Evolutionary conservation across 2,113 vertebrate genomes (phyloP).

Genomic region (Equus przewalskii): DNA sequence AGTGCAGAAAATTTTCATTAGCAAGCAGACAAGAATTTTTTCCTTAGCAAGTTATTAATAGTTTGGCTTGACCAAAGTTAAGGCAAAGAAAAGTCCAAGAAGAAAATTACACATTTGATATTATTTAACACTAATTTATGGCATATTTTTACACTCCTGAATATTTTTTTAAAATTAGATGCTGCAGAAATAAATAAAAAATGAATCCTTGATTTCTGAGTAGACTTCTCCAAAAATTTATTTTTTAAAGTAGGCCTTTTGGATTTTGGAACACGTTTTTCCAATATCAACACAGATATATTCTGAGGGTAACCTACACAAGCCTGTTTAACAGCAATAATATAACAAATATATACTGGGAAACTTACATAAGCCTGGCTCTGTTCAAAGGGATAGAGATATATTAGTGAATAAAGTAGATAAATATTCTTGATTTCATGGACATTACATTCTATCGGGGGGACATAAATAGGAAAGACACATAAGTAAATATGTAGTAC

Average conservation of each 20-base stretch:
- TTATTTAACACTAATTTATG: conserved; percentile 40
- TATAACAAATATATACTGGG: neutral
- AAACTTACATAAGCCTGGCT: neutral
- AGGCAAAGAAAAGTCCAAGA: neutral
- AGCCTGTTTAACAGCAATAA: neutral
- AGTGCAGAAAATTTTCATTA: neutral
- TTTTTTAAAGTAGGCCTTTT: neutral
- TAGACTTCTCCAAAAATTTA: neutral
- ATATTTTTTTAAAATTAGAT: neutral
- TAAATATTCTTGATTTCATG: neutral
- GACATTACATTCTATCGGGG: neutral
- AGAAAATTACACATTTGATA: conserved; percentile 2
- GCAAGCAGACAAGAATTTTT: neutral
- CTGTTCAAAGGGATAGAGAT: neutral
- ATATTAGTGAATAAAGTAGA: neutral
- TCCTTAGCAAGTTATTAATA: conserved; percentile 14
- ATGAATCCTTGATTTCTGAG: neutral
- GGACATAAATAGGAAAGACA: neutral
- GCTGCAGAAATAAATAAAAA: conserved; percentile 24
- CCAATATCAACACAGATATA: neutral
- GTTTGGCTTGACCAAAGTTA: neutral
- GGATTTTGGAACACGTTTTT: neutral
- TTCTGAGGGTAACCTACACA: neutral
- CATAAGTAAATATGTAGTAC: neutral
- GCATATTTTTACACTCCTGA: conserved; percentile 8